Evolutionary conservation across 2,797 vertebrate species (phyloP), one percentile per base, ranked within the genome.

Genomic region (Setipinna tenuifilis): DNA sequence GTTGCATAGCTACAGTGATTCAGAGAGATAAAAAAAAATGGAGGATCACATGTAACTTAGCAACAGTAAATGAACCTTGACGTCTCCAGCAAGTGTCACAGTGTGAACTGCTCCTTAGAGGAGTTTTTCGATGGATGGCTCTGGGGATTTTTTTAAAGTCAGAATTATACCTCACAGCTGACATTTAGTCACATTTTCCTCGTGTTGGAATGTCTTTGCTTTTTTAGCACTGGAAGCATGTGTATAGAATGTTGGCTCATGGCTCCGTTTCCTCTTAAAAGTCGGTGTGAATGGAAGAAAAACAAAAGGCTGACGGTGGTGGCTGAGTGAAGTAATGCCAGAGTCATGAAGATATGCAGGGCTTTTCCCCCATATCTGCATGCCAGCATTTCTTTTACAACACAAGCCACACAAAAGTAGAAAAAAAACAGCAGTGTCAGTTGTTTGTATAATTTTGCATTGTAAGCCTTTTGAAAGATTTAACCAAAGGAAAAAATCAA

Each of bases 311-410:
- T 21, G 71, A 78, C 88, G 81, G 59, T 87, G 87, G 85, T 88
- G 91, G 87, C 62, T 90, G 88, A 84, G 86, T 82, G 88, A 92
- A 90, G 86, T 71, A 89, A 92, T 90, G 87, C 31, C 71, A 78
- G 71, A 44, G 9, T 2, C 41, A 7, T 17, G 41, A 21, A 78
- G 31, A 19, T 9, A 54, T 54, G 50, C 50, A 54, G 50, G 50
- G 2, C 16, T 21, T 78, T 41, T 1, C 14, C 68, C 25, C 23
- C 16, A 16, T 17, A 28, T 21, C 71, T 78, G 71, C 12, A 12
- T 9, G 71, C 0, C 17, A 21, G 31, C 35, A 21, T 19, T 75
- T 44, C 35, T 71, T 71, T 61, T 2, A 65, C n/a, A 65, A 12
- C n/a, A 65, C n/a, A 0, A 65, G 61, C 25, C 17, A 21, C 35